Evolutionary conservation across 2,888 invertebrate genomes (phyloP), one percentile per base, ranked within the genome.

Genomic region (Polylopha cassiicola): DNA sequence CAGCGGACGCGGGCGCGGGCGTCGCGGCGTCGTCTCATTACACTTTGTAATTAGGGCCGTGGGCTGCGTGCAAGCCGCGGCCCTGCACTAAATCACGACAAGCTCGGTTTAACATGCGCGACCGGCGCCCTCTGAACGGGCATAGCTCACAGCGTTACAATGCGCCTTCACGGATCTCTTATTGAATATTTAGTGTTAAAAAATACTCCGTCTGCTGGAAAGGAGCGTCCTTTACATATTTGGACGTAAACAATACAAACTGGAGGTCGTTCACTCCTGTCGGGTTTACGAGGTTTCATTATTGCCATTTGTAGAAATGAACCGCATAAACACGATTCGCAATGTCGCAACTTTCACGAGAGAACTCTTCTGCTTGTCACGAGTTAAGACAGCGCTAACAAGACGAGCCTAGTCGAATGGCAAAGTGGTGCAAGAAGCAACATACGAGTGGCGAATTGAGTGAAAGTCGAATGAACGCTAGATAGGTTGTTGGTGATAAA

Each of bases 41-140:
- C 77, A 79, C 73, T 80, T 81, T 78, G 73, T 82, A 82, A 85
- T 84, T 79, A 80, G 73, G 64, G 52, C 73, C 71, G 79, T 76
- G 72, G 77, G 78, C 68, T 61, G 73, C 58, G 65, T 63, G 66
- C 62, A 60, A 56, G 65, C 58, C 46, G 55, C 67, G 64, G 68
- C 65, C 70, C 75, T 73, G 75, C 73, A 78, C 77, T 80, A 77
- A 73, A 82, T 81, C 77, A 80, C 73, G 73, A 70, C 70, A 58
- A 53, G 58, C 55, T 47, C 53, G 51, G 58, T 72, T 62, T 74
- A 73, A 61, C 69, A 70, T 73, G 73, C 71, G 65, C 63, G 62
- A 53, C 60, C 57, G 58, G 50, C 60, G 61, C 51, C 64, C 61
- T 64, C 65, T 60, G 59, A 59, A 63, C 60, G 57, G 53, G 60